phyloP scores from a whole-genome alignment of 2,797 vertebrate genomes.

The Gastrophryne carolinensis region DNA sequence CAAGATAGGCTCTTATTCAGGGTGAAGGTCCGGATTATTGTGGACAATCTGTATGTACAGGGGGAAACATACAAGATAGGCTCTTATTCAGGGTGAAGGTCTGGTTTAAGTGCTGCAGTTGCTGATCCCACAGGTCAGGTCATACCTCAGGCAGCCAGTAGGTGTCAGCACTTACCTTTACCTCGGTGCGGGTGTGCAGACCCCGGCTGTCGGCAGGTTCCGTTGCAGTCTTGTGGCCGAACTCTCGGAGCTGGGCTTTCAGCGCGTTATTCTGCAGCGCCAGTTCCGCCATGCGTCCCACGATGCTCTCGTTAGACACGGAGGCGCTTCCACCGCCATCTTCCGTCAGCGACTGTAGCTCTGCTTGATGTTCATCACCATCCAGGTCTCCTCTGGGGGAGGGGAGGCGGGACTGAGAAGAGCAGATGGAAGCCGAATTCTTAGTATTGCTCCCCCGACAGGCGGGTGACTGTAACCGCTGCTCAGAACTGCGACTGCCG shows the following conservation, averaged over 20 bases:
- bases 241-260: constrained; percentile 66
- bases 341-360: constrained; percentile 21
- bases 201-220: neutral
- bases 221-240: neutral
- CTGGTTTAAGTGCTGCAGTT: too few species aligned
- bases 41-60: too few species aligned
- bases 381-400: constrained; percentile 25
- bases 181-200: neutral
- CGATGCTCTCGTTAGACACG: constrained; percentile 59
- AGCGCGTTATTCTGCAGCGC: constrained; percentile 77
- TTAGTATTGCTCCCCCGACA: constrained; percentile 55
- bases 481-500: constrained; percentile 52
- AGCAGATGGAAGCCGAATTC: constrained; percentile 58
- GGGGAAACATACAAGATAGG: too few species aligned
- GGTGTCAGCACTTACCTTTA: neutral
- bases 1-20: too few species aligned
- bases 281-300: constrained; percentile 75
- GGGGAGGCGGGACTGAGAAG: constrained; percentile 48
- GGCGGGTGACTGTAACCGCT: constrained; percentile 54
- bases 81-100: too few species aligned
- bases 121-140: neutral
- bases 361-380: neutral
- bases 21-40: too few species aligned
- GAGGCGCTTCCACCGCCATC: constrained; percentile 48
- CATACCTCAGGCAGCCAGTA: neutral